These are phyloP conservation scores for Coenobita brevimanus DNA, from an alignment of 1,140 invertebrate species.

Conservation along the genomic window DNA sequence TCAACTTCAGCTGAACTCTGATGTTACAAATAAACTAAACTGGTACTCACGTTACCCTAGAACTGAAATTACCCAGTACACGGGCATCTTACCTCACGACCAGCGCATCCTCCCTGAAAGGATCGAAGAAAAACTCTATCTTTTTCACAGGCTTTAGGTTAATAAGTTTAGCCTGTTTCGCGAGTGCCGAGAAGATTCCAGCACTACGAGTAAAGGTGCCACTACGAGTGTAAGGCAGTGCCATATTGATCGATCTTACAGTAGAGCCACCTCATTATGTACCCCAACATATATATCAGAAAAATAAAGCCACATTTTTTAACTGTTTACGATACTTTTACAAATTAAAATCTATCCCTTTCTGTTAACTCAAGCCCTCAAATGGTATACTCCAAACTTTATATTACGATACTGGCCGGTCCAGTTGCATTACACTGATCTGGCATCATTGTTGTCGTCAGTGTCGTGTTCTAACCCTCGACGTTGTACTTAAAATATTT, in stretches of 20 bases:
- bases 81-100: conserved; percentile 73
- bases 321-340: not conserved
- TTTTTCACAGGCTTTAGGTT: conserved; percentile 86
- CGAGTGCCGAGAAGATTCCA: conserved; percentile 80
- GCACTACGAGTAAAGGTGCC: conserved; percentile 78
- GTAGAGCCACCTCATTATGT: not conserved
- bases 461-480: too few species aligned
- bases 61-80: too few species aligned
- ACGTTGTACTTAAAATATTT: too few species aligned
- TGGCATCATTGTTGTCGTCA: too few species aligned
- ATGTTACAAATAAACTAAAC: too few species aligned
- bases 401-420: too few species aligned
- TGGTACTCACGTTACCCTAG: too few species aligned
- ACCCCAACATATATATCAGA: not conserved
- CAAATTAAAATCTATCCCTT: too few species aligned
- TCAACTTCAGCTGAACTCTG: too few species aligned
- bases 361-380: too few species aligned
- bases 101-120: conserved; percentile 82
- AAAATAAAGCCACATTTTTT: not conserved
- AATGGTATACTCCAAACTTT: too few species aligned
- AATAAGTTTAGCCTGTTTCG: conserved; percentile 80
- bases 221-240: conserved; percentile 73
- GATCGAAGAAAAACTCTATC: conserved; percentile 87
- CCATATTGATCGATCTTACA: conserved; percentile 45
- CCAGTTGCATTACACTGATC: too few species aligned